Conservation (phyloP, 2,797 vertebrate genomes). For the Sphaeramia orbicularis region DNA sequence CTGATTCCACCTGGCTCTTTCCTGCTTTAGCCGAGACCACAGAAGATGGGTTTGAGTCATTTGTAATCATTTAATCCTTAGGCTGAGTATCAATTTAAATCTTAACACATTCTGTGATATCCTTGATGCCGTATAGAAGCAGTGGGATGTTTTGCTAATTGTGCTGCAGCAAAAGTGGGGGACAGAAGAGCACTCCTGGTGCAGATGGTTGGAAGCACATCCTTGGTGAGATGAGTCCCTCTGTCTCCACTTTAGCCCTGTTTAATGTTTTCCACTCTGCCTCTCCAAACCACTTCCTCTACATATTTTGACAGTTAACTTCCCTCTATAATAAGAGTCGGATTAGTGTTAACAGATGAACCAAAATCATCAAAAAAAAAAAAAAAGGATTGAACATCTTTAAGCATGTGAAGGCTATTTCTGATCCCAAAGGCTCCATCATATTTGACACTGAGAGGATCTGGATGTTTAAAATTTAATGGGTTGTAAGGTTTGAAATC, state of each 20-base stretch:
- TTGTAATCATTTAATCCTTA: conserved; percentile 56
- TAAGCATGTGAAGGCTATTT: too few species aligned
- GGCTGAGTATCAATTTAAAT: conserved; percentile 66
- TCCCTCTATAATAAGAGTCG: conserved; percentile 26
- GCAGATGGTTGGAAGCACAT: conserved; percentile 60
- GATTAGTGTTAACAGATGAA: conserved; percentile 36
- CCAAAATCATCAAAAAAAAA: background rate
- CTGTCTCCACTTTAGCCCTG: conserved; percentile 25
- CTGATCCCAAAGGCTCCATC: too few species aligned
- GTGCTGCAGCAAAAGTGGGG: conserved; percentile 46
- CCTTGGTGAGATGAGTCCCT: conserved; percentile 37
- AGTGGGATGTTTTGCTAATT: conserved; percentile 57
- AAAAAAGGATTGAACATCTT: background rate
- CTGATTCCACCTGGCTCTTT: conserved; percentile 34
- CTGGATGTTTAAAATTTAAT: conserved; percentile 22
- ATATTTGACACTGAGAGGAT: background rate
- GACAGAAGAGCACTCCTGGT: conserved; percentile 55
- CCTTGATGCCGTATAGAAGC: conserved; percentile 17
- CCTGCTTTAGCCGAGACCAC: conserved; percentile 18
- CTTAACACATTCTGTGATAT: conserved; percentile 57
- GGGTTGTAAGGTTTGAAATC: too few species aligned
- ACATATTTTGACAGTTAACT: background rate
- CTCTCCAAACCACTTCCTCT: background rate
- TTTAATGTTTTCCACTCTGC: conserved; percentile 40
- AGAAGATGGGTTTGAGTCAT: conserved; percentile 34